These are phyloP conservation scores for Epiblema foenella DNA, from an alignment of 2,888 invertebrate genomes.

Conservation along the genomic window DNA sequence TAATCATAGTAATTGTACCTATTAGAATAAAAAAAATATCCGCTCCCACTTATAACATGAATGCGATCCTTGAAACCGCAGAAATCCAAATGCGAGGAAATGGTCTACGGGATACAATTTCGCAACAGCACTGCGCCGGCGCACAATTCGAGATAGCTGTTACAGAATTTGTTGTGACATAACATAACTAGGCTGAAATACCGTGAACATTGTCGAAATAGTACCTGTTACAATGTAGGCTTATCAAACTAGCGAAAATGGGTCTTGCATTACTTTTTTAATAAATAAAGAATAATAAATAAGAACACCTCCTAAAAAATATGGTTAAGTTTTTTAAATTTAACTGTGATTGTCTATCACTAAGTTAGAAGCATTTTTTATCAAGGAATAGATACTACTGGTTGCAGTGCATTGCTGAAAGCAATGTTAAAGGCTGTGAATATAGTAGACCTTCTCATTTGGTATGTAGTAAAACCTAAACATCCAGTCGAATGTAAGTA, in stretches of 20 bases:
- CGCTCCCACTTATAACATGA: conserved; percentile 13
- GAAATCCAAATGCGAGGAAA: conserved; percentile 58
- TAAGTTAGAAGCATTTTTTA: too few species aligned
- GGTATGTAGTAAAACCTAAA: too few species aligned
- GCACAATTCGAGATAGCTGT: conserved; percentile 46
- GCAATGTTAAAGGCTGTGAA: too few species aligned
- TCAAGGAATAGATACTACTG: too few species aligned
- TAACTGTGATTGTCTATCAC: too few species aligned
- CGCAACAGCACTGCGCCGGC: conserved; percentile 54
- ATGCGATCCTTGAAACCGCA: conserved; percentile 35
- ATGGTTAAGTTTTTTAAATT: too few species aligned
- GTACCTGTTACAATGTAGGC: conserved; percentile 30
- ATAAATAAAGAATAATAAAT: too few species aligned
- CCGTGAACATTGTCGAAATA: conserved; percentile 43
- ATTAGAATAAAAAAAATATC: not conserved
- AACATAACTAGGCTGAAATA: conserved; percentile 53
- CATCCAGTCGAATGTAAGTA: too few species aligned
- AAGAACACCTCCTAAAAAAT: too few species aligned
- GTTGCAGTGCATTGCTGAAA: too few species aligned
- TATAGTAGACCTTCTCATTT: too few species aligned
- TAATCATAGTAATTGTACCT: not conserved
- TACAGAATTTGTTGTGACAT: conserved; percentile 49
- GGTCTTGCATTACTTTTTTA: not conserved
- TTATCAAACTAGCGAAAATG: not conserved
- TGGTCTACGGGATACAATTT: conserved; percentile 57